phyloP scores from a whole-genome alignment of 2,888 invertebrate species.

The Lasioglossum zephyrum region DNA sequence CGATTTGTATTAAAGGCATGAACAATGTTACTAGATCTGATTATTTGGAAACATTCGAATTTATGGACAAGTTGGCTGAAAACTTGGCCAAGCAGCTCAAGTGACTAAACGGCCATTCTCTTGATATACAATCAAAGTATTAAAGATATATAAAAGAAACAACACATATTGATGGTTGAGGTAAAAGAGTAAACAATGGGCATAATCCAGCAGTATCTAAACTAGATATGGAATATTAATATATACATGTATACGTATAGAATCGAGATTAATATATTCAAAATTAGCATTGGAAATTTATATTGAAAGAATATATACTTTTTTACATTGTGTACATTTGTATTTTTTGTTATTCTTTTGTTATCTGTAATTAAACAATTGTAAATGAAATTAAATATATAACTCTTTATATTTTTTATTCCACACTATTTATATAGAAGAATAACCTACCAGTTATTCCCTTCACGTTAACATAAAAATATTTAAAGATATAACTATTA shows the following conservation, averaged over 20 bases:
- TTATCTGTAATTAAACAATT: constrained; percentile 21
- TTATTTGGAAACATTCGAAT: constrained; percentile 98
- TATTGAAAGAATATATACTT: neutral
- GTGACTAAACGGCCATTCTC: constrained; percentile 42
- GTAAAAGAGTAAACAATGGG: constrained; percentile 3
- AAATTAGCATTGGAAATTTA: constrained; percentile 6
- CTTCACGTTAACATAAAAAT: neutral
- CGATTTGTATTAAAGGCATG: constrained; percentile 98
- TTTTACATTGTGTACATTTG: neutral
- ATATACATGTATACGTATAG: neutral
- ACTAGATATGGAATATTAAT: neutral
- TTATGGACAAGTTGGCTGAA: constrained; percentile 97
- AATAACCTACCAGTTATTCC: neutral
- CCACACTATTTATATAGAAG: neutral
- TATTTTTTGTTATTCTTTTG: neutral
- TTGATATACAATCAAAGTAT: constrained; percentile 55
- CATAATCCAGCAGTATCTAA: neutral
- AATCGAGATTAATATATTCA: constrained; percentile 29
- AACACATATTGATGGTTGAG: constrained; percentile 30
- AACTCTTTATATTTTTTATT: neutral
- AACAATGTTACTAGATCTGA: constrained; percentile 91
- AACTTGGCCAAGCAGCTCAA: constrained; percentile 89
- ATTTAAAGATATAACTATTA: neutral
- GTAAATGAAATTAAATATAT: constrained; percentile 8
- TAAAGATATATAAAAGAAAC: constrained; percentile 18